These are phyloP conservation scores for Sinocyclocheilus anophthalmus DNA, from an alignment of 2,113 vertebrate species.

Conservation along the genomic window DNA sequence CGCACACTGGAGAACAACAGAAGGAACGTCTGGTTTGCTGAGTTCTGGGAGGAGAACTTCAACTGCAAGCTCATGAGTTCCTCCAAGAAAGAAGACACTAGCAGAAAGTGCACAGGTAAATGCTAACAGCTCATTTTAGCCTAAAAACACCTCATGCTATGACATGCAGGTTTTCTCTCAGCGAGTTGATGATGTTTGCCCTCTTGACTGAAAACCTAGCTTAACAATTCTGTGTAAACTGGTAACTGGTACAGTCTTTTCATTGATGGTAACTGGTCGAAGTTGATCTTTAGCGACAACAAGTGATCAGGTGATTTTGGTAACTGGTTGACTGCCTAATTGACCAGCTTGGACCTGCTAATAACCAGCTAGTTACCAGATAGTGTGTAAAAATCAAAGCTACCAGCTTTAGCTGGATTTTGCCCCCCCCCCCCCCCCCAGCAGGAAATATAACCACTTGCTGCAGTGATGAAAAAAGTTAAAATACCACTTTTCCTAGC, in stretches of 20 bases:
- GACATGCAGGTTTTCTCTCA: not conserved
- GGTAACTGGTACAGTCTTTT: too few relatives aligned
- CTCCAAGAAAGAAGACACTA: conserved; percentile 92
- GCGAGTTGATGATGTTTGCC: too few relatives aligned
- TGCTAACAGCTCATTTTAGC: not conserved
- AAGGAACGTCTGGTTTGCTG: conserved; percentile 96
- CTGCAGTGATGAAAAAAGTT: not conserved
- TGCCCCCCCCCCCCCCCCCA: too few relatives aligned
- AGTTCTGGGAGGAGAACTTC: conserved; percentile 98
- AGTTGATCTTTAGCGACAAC: not conserved
- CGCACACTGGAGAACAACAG: conserved; percentile 94
- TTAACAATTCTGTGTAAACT: not conserved
- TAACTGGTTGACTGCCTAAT: not conserved
- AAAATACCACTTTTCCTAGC: not conserved
- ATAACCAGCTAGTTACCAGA: not conserved
- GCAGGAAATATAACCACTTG: not conserved
- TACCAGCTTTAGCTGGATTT: not conserved
- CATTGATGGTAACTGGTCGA: too few relatives aligned
- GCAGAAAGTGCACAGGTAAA: conserved; percentile 93
- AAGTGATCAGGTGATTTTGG: too few relatives aligned
- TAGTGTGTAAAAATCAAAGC: not conserved
- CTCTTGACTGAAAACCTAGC: not conserved
- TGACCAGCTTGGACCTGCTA: not conserved
- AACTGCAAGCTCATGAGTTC: conserved; percentile 97
- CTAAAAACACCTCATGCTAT: too few relatives aligned